Evolutionary conservation across 2,113 vertebrate genomes (phyloP).

Genomic region (Cyrtonyx montezumae): DNA sequence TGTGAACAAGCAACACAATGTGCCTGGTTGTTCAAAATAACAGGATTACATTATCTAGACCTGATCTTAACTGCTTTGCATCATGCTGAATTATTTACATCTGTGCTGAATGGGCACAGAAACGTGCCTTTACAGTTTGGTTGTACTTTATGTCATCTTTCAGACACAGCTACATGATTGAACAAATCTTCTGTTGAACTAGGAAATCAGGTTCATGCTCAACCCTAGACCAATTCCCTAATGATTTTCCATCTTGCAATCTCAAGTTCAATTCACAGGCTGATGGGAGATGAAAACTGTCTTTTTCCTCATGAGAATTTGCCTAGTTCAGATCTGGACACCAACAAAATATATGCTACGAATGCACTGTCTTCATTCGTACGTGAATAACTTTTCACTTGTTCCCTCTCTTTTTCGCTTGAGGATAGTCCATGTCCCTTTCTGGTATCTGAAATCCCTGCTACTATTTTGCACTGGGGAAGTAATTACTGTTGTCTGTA

Average conservation of each 20-base stretch:
- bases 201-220: slow-evolving; percentile 20
- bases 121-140: background rate
- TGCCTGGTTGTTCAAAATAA: background rate
- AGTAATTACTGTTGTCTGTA: background rate
- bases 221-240: background rate
- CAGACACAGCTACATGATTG: background rate
- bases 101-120: background rate
- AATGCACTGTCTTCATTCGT: background rate
- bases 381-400: background rate
- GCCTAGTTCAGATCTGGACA: background rate
- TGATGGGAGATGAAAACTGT: background rate
- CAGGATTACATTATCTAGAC: background rate
- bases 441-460: background rate
- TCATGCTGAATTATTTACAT: background rate
- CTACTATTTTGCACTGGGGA: background rate
- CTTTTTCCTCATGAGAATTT: background rate
- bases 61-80: background rate
- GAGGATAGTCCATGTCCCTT: background rate
- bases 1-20: background rate
- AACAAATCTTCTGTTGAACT: slow-evolving; percentile 11
- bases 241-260: slow-evolving; percentile 28
- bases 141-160: background rate
- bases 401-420: background rate
- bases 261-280: slow-evolving; percentile 27
- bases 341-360: background rate